Conservation (phyloP, 2,888 invertebrate species). For the Thereva nobilitata region DNA sequence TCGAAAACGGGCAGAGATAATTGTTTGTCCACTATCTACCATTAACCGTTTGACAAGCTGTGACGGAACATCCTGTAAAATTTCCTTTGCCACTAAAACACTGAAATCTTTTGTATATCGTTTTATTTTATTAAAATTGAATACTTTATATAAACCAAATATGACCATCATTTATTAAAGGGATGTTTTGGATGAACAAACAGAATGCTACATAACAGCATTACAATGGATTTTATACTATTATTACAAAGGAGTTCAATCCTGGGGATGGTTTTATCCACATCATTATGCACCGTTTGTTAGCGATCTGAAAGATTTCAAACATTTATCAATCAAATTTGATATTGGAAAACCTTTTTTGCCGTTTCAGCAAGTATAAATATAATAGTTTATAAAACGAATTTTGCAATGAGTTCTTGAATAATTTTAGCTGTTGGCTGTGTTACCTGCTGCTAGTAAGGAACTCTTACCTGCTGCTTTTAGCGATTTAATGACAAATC, state of each 20-base stretch:
- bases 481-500: conserved; percentile 75
- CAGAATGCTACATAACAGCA: conserved; percentile 87
- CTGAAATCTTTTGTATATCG: too few relatives aligned
- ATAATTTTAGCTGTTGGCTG: conserved; percentile 72
- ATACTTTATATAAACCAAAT: too few relatives aligned
- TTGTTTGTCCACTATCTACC: too few relatives aligned
- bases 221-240: conserved; percentile 97
- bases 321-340: conserved; percentile 76
- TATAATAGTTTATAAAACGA: not conserved
- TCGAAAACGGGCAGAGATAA: too few relatives aligned
- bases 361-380: conserved; percentile 83
- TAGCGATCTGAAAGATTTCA: conserved; percentile 86
- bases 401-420: conserved; percentile 36
- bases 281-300: conserved; percentile 97
- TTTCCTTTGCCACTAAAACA: too few relatives aligned
- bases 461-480: conserved; percentile 76
- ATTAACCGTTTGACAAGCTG: too few relatives aligned
- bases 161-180: conserved; percentile 55
- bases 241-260: conserved; percentile 94
- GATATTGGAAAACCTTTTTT: conserved; percentile 85
- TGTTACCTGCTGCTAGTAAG: conserved; percentile 85
- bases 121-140: too few relatives aligned
- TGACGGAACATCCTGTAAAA: too few relatives aligned
- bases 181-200: conserved; percentile 77
- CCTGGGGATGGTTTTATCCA: conserved; percentile 99